phyloP scores from a whole-genome alignment of 2,113 vertebrate species.

The Crotalus horridus region DNA sequence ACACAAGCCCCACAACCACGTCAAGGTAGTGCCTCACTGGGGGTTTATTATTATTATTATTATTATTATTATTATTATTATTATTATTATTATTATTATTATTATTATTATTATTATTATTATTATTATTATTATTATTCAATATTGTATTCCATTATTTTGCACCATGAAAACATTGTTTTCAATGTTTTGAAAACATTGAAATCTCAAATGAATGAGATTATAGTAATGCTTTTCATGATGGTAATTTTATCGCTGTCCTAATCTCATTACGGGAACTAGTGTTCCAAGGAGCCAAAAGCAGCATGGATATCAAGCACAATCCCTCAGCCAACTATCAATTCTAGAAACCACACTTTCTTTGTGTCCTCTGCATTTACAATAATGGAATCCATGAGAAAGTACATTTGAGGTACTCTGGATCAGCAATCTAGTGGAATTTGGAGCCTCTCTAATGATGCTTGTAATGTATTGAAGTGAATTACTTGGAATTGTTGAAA shows the following conservation, averaged over 20 bases:
- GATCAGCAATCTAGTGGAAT: not conserved
- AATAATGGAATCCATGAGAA: not conserved
- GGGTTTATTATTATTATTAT: too few relatives aligned
- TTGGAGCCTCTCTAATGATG: not conserved
- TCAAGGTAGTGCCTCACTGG: too few relatives aligned
- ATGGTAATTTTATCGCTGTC: not conserved
- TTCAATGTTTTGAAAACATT: too few relatives aligned
- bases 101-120: too few relatives aligned
- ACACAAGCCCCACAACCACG: too few relatives aligned
- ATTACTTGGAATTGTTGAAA: too few relatives aligned
- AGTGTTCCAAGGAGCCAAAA: not conserved
- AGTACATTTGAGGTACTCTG: not conserved
- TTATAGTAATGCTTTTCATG: not conserved
- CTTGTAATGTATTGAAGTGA: not conserved
- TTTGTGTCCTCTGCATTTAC: not conserved
- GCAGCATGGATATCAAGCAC: not conserved
- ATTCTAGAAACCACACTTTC: not conserved
- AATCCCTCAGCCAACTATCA: not conserved
- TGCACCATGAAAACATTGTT: not conserved
- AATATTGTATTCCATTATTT: not conserved
- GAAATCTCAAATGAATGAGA: slow-evolving; percentile 16
- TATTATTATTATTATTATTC: not conserved
- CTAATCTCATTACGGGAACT: not conserved
- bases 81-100: too few relatives aligned
- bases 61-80: too few relatives aligned